Base-by-base conservation (phyloP, 2,113 vertebrate genomes). In the Psophia crepitans region DNA sequence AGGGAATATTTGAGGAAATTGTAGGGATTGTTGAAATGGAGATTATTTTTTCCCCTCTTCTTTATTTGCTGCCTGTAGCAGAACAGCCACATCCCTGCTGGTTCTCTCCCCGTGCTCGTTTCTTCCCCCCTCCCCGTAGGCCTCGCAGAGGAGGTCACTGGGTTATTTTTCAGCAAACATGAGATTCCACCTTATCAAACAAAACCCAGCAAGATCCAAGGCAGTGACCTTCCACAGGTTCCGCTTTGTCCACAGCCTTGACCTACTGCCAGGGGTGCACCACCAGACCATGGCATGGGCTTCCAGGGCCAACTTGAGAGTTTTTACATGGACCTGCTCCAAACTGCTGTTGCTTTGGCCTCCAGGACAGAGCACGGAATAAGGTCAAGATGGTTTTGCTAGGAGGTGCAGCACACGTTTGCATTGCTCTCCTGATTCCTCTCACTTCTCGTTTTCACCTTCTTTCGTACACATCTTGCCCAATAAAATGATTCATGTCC, bases 361-460 rank as follows among this genome's bases (percentile, higher is more conserved):
- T 33, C 60, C 68, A 2, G 1, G 1, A 35, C 8, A 3, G 9
- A 74, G 22, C 1, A 20, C 3, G 0, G 21, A 69, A 48, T 35
- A 60, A 61, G 53, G n/a, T 60, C 8, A 1, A 51, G 51, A 13
- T 0, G 18, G 33, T 23, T 70, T 61, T 32, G 22, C 27, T 23
- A 12, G 14, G 17, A 17, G 17, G 17, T 20, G 30, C 30, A 13
- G 51, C 1, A 1, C 30, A 5, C 6, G 3, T 60, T 82, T 60
- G 17, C 43, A 32, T 51, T 17, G 46, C 14, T 63, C 24, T 66
- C 33, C 66, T 8, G n/a, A 8, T 11, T 60, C 53, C 14, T 63
- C 46, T 68, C 2, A 0, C 20, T 66, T 41, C 41, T 35, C 30
- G 1, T 63, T 77, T 76, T 32, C 16, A 5, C 57, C 43, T 61